Conservation (phyloP, 2,888 invertebrate genomes). For the Smittia aterrima region DNA sequence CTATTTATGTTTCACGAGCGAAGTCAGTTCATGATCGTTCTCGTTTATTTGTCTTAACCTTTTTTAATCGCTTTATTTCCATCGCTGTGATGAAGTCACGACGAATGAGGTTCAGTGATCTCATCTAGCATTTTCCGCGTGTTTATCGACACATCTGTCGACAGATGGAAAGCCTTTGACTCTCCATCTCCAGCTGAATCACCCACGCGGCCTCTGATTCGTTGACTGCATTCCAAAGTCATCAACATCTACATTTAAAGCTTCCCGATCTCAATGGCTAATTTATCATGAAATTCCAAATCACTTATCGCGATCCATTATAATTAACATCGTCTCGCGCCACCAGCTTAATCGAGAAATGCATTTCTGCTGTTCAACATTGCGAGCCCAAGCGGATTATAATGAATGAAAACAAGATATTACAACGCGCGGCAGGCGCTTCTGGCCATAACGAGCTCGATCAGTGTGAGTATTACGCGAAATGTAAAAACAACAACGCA, state of each 20-base stretch:
- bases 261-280: no score
- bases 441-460: background rate
- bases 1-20: background rate
- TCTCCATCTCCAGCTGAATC: no score
- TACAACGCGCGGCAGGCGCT: background rate
- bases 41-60: constrained; percentile 1
- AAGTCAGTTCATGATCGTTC: background rate
- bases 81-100: background rate
- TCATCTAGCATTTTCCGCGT: background rate
- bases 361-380: background rate
- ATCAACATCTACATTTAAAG: no score
- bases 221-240: no score
- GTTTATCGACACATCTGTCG: no score
- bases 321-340: constrained; percentile 14
- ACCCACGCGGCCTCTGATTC: no score
- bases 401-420: constrained; percentile 8
- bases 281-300: background rate
- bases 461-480: constrained; percentile 6
- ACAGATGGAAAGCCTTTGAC: no score
- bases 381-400: background rate
- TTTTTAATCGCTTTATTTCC: background rate
- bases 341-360: background rate
- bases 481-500: background rate
- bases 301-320: background rate
- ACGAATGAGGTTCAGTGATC: background rate